Conservation (phyloP, 1,140 invertebrate genomes). For the Spodoptera frugiperda region DNA sequence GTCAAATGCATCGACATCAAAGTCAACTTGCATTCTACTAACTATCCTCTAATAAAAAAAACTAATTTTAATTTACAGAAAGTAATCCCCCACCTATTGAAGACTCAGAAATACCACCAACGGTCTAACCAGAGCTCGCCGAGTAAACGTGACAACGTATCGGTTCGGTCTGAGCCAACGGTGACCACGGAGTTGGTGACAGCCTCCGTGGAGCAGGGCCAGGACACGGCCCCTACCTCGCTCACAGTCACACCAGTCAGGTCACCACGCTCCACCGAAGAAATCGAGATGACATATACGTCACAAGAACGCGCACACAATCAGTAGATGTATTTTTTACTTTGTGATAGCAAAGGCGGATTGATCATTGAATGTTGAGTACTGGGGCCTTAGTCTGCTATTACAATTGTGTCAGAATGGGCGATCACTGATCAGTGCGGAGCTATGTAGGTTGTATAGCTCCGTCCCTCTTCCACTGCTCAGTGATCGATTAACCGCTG, state of each 20-base stretch:
- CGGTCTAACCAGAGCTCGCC: constrained; percentile 60
- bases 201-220: constrained; percentile 70
- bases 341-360: too few relatives aligned
- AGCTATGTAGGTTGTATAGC: too few relatives aligned
- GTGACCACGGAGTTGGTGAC: constrained; percentile 75
- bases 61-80: constrained; percentile 64
- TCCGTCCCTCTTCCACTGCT: too few relatives aligned
- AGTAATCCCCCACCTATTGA: constrained; percentile 71
- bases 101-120: constrained; percentile 54
- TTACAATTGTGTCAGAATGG: too few relatives aligned
- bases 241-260: constrained; percentile 65
- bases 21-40: too few relatives aligned
- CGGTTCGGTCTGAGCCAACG: constrained; percentile 73
- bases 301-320: constrained; percentile 33
- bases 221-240: constrained; percentile 70
- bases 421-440: too few relatives aligned
- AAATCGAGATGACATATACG: constrained; percentile 60
- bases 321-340: not conserved
- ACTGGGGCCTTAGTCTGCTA: too few relatives aligned
- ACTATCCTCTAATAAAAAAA: not conserved
- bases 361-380: too few relatives aligned
- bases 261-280: constrained; percentile 50
- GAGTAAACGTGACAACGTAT: constrained; percentile 65
- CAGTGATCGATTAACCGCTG: too few relatives aligned
- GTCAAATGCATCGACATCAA: too few relatives aligned